Evolutionary conservation across 2,888 invertebrate genomes (phyloP).

Genomic region (Melangyna quadrimaculata): DNA sequence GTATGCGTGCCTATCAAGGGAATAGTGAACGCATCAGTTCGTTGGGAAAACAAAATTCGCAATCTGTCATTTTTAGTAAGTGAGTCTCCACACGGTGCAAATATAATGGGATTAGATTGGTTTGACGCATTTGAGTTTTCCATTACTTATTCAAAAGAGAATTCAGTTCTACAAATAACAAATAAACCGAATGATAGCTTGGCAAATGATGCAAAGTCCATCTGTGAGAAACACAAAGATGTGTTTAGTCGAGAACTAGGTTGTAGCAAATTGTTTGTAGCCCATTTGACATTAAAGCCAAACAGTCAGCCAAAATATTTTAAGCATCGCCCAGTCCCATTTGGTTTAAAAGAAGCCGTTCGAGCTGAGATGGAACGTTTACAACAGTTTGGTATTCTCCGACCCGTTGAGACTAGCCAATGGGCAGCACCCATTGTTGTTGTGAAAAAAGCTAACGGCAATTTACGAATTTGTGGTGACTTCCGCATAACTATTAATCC

Average conservation of each 20-base stretch:
- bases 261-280: conserved; percentile 10
- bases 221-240: not conserved
- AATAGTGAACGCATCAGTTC: not conserved
- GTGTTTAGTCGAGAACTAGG: not conserved
- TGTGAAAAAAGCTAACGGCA: conserved; percentile 75
- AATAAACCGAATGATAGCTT: not conserved
- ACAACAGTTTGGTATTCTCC: not conserved
- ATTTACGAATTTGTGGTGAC: conserved; percentile 1
- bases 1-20: not conserved
- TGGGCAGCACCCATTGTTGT: conserved; percentile 77
- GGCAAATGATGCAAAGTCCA: not conserved
- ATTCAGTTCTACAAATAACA: not conserved
- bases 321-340: not conserved
- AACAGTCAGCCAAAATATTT: conserved; percentile 18
- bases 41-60: not conserved
- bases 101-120: conserved; percentile 4
- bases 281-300: conserved; percentile 6
- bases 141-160: not conserved
- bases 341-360: not conserved
- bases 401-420: conserved; percentile 19
- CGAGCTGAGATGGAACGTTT: not conserved
- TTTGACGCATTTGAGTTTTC: not conserved
- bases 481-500: not conserved
- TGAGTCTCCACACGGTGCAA: not conserved
- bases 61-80: not conserved